Base-by-base conservation (phyloP, 2,113 vertebrate genomes). In the Pao palembangensis region DNA sequence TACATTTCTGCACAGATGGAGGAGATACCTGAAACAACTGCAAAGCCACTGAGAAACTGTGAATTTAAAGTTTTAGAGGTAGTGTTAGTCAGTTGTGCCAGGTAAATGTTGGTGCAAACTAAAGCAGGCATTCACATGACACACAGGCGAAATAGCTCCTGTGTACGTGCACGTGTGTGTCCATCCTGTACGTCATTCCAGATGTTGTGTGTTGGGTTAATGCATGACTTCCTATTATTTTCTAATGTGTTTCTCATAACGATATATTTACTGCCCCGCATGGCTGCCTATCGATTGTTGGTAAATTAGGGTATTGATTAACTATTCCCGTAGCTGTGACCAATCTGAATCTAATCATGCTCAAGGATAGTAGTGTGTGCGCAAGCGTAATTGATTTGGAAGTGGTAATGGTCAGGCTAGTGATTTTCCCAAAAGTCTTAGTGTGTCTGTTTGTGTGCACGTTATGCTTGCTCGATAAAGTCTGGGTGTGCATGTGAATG, bases 231-330 rank as follows among this genome's bases (percentile, higher is more conserved):
- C 57, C 55, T 67, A 51, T 71, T 67, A 75, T 80, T 67, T 61
- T 53, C 56, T 71, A 55, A 20, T 54, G 58, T 79, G 59, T 73
- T 82, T 73, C 71, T 80, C 65, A 86, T 87, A 83, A 83, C 53
- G 83, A 68, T 83, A 64, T 83, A 65, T 83, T 82, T 86, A 73
- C 76, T 71, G 67, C 66, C 72, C 63, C 50, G 51, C 57, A 69
- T 49, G 57, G 69, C 48, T 73, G 18, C 55, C 57, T 73, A 89
- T 88, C 49, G 85, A 89, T 75, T 67, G 66, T 51, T 52, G 61
- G 67, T 71, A 87, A 88, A 88, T 90, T 79, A 81, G 82, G 71
- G 62, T 87, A 90, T 89, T 70, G 88, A 88, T 84, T 64, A 78
- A 18, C 21, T 73, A 73, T 70, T 74, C 53, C 67, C 51, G 65